A percentile compares a stretch with the other conserved stretches of the same genome.
Evolutionary conservation across 2,113 vertebrate species (phyloP).

Genomic region (Hypomesus transpacificus): DNA sequence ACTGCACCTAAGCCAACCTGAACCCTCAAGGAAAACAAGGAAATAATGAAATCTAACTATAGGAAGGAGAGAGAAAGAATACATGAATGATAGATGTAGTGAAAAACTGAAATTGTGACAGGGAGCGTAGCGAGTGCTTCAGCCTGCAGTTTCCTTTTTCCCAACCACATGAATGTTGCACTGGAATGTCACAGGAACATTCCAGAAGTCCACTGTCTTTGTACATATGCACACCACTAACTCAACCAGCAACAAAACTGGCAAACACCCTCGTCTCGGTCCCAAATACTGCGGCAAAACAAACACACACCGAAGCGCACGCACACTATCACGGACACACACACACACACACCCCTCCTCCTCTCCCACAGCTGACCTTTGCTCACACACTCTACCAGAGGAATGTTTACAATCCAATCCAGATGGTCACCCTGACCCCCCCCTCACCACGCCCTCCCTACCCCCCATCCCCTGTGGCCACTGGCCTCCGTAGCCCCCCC

Average conservation of each 20-base stretch:
- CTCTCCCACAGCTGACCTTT: conserved; percentile 62
- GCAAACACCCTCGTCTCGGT: conserved; percentile 46
- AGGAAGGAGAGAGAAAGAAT: too few relatives aligned
- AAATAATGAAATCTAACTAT: too few relatives aligned
- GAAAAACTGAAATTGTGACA: too few relatives aligned
- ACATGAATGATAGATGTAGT: too few relatives aligned
- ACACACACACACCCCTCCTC: conserved; percentile 12
- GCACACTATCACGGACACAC: not conserved
- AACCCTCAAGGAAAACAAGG: too few relatives aligned
- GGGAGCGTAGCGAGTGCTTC: too few relatives aligned
- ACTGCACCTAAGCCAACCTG: too few relatives aligned
- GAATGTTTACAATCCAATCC: conserved; percentile 76
- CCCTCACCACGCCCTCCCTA: conserved; percentile 24
- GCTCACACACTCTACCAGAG: conserved; percentile 64
- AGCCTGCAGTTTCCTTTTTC: too few relatives aligned
- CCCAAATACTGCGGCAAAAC: conserved; percentile 52
- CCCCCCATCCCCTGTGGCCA: not conserved
- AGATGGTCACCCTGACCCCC: conserved; percentile 65
- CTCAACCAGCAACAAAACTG: conserved; percentile 29
- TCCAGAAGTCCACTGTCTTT: conserved; percentile 14
- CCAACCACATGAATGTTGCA: conserved; percentile 20
- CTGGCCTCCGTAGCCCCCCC: conserved; percentile 22
- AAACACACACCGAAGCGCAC: conserved; percentile 29
- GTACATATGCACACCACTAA: conserved; percentile 20
- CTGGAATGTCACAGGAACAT: conserved; percentile 20